Base-by-base conservation (phyloP, 2,888 invertebrate species). In the Lypha dubia region DNA sequence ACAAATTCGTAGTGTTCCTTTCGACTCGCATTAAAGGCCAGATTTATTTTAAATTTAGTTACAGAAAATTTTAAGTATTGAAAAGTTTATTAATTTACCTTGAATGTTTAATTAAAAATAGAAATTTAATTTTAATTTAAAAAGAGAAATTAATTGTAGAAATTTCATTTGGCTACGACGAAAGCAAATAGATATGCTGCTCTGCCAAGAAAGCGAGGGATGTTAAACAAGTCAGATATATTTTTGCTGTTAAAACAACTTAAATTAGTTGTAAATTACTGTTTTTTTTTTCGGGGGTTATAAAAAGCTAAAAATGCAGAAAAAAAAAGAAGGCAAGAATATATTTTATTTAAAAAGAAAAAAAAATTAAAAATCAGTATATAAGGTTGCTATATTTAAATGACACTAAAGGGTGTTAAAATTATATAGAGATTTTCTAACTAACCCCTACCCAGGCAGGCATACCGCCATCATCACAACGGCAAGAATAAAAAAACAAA, bases 321-420 rank as follows among this genome's bases (percentile, higher is more conserved):
- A 65, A 71, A 22, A 35, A 71, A 65, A 71, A 22, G 35, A 63
- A 56, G 44, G 13, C 17, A 53, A 24, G 20, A 46, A 58, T 41
- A 8, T 6, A 11, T 38, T 38, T 53, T 35, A 13, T 38, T 63
- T 24, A n/a, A n/a, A n/a, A n/a, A n/a, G n/a, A n/a, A n/a, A n/a
- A n/a, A n/a, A n/a, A n/a, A n/a, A 1, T 44, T 46, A 1, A 4
- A 74, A 81, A 53, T 75, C 53, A 35, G 60, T 81, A 82, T 68
- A 81, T 82, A 82, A 71, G 17, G 65, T 71, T 35, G 41, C 15
- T 49, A 58, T 38, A 74, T 81, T 84, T 74, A 79, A 77, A 84
- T 81, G 84, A 77, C 80, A 84, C 80, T 63, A 84, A 84, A 84
- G 84, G 84, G 84, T 84, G 81, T 79, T 84, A 81, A 81, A 81